phyloP scores from a whole-genome alignment of 2,888 invertebrate species.

The Rutpela maculata region DNA sequence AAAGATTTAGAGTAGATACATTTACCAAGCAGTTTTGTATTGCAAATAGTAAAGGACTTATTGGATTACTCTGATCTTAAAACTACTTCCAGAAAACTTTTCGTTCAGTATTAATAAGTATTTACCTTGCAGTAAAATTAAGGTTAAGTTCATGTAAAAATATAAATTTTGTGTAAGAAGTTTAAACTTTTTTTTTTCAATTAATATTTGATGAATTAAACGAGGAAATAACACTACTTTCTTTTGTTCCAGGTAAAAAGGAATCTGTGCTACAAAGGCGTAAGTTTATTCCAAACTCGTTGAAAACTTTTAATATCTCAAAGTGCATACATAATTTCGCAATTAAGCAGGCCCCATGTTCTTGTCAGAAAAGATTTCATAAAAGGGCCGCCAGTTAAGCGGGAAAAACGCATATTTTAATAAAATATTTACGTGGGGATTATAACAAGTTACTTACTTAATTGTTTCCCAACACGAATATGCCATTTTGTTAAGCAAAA shows the following conservation, averaged over 20 bases:
- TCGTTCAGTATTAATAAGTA: not conserved
- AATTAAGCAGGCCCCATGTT: slow-evolving; percentile 39
- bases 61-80: not conserved
- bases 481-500: slow-evolving; percentile 50
- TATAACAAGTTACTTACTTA: slow-evolving; percentile 49
- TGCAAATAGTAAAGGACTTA: not conserved
- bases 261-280: slow-evolving; percentile 42
- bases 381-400: slow-evolving; percentile 4
- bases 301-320: slow-evolving; percentile 43
- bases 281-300: slow-evolving; percentile 15
- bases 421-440: slow-evolving; percentile 49
- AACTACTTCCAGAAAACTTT: not conserved
- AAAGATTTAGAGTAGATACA: no score
- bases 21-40: not conserved
- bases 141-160: not conserved
- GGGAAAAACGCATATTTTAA: slow-evolving; percentile 43
- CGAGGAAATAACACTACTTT: slow-evolving; percentile 21
- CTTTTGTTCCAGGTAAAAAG: slow-evolving; percentile 44
- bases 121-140: not conserved
- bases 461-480: slow-evolving; percentile 51
- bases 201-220: slow-evolving; percentile 7
- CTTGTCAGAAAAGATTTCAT: slow-evolving; percentile 13
- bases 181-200: not conserved
- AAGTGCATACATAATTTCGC: slow-evolving; percentile 46
- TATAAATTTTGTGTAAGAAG: not conserved